phyloP scores from a whole-genome alignment of 23 tunicate genomes.

The Ascidia mentula region DNA sequence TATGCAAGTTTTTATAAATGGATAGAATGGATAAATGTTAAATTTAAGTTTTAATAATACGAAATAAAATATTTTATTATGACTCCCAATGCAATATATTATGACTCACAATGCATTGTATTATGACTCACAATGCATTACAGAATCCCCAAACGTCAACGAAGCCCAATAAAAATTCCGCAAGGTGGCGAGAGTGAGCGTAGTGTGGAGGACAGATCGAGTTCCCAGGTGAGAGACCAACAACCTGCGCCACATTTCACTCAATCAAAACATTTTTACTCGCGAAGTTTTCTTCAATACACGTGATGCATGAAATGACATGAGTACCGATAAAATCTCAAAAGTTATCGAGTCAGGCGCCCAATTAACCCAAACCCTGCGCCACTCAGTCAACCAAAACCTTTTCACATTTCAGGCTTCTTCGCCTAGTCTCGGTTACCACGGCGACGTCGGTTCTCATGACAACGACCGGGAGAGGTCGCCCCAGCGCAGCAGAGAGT shows the following conservation, averaged over 20 bases:
- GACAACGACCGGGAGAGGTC: conserved; percentile 8
- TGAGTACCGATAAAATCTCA: not conserved
- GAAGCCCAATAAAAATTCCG: not conserved
- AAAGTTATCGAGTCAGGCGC: too few relatives aligned
- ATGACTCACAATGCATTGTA: not conserved
- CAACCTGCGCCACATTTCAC: too few relatives aligned
- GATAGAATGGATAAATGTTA: too few relatives aligned
- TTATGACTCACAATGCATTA: not conserved
- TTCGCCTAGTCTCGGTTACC: conserved; percentile 31
- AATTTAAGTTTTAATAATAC: too few relatives aligned
- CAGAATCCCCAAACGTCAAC: conserved; percentile 64
- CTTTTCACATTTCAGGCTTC: conserved; percentile 3
- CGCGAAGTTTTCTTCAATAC: too few relatives aligned
- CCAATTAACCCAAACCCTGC: too few relatives aligned
- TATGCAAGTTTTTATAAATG: too few relatives aligned
- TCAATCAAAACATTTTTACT: too few relatives aligned
- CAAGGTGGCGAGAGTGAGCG: conserved; percentile 38
- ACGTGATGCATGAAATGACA: too few relatives aligned
- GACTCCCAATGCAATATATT: too few relatives aligned
- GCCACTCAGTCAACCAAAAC: not conserved
- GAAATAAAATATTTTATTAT: too few relatives aligned
- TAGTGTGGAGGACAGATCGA: conserved; percentile 24
- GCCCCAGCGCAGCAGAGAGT: not conserved
- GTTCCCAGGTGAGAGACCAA: conserved; percentile 23
- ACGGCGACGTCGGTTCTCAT: conserved; percentile 28